Evolutionary conservation across 2,113 vertebrate species (phyloP).

Genomic region (Cercopithecus mona): DNA sequence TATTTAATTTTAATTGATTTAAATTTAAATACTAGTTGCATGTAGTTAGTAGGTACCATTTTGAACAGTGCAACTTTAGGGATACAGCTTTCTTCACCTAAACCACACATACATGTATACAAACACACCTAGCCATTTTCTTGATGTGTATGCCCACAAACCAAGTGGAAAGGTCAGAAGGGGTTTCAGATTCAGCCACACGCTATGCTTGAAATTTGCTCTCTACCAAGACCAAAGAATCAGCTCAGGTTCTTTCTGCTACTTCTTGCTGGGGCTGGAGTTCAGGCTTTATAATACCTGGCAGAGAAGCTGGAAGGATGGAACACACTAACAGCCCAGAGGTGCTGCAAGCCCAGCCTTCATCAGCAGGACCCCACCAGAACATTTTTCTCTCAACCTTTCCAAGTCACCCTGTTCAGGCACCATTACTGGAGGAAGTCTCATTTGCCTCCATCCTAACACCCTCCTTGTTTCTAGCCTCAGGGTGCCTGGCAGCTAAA

Average conservation of each 20-base stretch:
- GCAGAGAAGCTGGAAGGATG: neutral
- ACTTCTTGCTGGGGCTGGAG: neutral
- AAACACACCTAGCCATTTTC: neutral
- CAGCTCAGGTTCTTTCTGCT: neutral
- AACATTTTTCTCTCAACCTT: neutral
- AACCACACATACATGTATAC: neutral
- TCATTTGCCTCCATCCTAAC: neutral
- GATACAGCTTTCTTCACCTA: neutral
- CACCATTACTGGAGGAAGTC: neutral
- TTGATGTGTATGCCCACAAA: neutral
- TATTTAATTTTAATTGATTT: slow-evolving; percentile 1
- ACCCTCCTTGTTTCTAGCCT: neutral
- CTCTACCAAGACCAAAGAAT: neutral
- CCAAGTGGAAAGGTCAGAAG: neutral
- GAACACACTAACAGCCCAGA: neutral
- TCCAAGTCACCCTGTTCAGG: neutral
- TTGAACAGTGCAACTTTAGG: neutral
- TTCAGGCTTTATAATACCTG: neutral
- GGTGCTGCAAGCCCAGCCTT: neutral
- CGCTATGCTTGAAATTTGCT: neutral
- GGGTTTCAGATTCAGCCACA: neutral
- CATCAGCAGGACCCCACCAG: neutral
- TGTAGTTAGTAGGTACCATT: neutral
- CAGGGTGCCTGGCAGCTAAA: neutral
- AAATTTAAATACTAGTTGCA: neutral